Evolutionary conservation across 2,113 vertebrate species (phyloP), one percentile per base, ranked within the genome.

Genomic region (Clarias magur): DNA sequence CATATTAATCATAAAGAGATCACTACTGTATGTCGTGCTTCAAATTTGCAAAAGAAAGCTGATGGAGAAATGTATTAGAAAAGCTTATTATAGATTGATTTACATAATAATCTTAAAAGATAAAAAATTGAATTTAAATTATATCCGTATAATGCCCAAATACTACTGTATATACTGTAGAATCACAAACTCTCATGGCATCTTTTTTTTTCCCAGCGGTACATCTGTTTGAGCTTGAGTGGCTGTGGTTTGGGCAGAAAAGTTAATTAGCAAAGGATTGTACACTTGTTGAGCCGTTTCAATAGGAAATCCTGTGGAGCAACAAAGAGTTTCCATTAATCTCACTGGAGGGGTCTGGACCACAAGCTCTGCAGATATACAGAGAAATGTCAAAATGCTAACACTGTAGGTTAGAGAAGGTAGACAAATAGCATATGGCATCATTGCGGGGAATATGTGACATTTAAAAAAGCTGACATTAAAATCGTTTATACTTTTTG

Each of bases 231-330:
- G 97, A 60, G 96, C 97, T 91, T 98, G 97, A 85, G 96, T 94
- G 38, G 97, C 97, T 63, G 97, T 97, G 25, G 97, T 98, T 93
- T 99, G 97, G 73, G 97, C 97, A 75, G 97, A 98, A 91, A 98
- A 98, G 95, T 97, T 99, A 91, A 98, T 94, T 68, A 98, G 92
- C 90, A 97, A 91, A 59, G 97, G 97, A 91, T 93, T 96, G 94
- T 97, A 98, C 80, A 94, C 92, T 97, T 98, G 89, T 96, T 90
- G 91, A 98, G 94, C 27, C 89, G 94, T 83, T 96, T 97, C 92
- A 97, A 91, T 81, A 98, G 94, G 91, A 99, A 98, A 94, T 98
- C 95, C 97, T 97, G 83, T 12, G 91, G 86, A 72, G 81, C 4
- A 25, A 17, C n/a, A 38, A 76, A 68, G 15, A 83, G 10, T 21